phyloP scores from a whole-genome alignment of 2,888 invertebrate genomes.

The Ctenicera cuprea region DNA sequence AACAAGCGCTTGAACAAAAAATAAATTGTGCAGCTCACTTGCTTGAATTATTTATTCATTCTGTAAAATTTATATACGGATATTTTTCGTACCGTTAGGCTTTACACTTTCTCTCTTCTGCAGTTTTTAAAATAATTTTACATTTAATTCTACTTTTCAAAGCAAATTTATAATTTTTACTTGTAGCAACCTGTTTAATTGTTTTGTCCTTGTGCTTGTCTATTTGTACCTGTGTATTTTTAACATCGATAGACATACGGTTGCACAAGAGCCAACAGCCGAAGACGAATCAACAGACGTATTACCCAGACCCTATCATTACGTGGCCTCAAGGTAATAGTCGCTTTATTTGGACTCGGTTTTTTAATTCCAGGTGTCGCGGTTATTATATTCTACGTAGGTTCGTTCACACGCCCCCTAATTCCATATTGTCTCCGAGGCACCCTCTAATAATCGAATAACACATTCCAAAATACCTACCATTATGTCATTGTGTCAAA shows the following conservation, averaged over 20 bases:
- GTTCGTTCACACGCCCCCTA: conserved; percentile 57
- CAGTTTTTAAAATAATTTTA: too few species aligned
- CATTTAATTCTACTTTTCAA: too few species aligned
- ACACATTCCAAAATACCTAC: conserved; percentile 33
- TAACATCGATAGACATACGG: conserved; percentile 28
- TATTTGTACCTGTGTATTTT: conserved; percentile 47
- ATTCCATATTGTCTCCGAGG: conserved; percentile 54
- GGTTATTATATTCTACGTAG: conserved; percentile 46
- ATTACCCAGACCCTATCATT: conserved; percentile 59
- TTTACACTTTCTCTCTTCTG: too few species aligned
- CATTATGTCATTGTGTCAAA: conserved; percentile 47
- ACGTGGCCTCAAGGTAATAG: conserved; percentile 58
- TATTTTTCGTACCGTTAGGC: too few species aligned
- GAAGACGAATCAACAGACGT: conserved; percentile 55
- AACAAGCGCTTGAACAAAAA: too few species aligned
- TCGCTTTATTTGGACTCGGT: conserved; percentile 58
- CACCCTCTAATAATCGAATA: conserved; percentile 50
- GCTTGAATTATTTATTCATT: too few species aligned
- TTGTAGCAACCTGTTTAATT: conserved; percentile 7
- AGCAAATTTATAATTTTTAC: too few species aligned
- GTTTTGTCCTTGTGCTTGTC: conserved; percentile 33
- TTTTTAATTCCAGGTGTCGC: conserved; percentile 57
- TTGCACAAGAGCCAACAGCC: conserved; percentile 53
- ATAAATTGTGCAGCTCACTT: too few species aligned
- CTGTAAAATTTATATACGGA: too few species aligned